Evolutionary conservation across 2,888 invertebrate species (phyloP).

Genomic region (Agrochola litura): DNA sequence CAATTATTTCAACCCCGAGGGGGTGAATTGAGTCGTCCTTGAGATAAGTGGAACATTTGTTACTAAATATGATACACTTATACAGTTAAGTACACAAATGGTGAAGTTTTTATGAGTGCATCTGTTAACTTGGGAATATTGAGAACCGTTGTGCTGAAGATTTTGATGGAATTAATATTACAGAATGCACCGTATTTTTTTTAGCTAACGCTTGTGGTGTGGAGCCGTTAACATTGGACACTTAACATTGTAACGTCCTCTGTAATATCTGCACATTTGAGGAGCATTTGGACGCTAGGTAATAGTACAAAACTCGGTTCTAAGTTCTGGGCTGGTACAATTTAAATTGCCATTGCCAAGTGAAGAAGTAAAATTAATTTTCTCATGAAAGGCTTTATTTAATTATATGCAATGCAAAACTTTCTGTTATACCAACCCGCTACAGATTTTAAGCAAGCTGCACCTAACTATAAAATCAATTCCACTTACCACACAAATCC

Average conservation of each 20-base stretch:
- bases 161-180: background rate
- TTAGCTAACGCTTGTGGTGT: background rate
- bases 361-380: background rate
- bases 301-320: no score
- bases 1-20: conserved; percentile 45
- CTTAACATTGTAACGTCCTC: background rate
- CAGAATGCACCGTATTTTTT: background rate
- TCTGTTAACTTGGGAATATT: conserved; percentile 26
- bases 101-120: conserved; percentile 40
- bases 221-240: background rate
- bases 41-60: conserved; percentile 58
- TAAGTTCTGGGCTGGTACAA: background rate
- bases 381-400: background rate
- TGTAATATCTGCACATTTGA: background rate
- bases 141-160: background rate
- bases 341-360: background rate
- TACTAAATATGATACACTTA: conserved; percentile 51
- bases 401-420: background rate
- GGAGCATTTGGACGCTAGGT: background rate
- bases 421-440: no score
- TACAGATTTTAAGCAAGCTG: background rate
- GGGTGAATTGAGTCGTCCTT: conserved; percentile 55
- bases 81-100: conserved; percentile 33
- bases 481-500: background rate
- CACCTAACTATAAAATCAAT: background rate